Percentiles rank a stretch among this genome's conserved stretches.
Evolutionary conservation across 1,140 invertebrate genomes (phyloP).

Genomic region (Hyphantria cunea): DNA sequence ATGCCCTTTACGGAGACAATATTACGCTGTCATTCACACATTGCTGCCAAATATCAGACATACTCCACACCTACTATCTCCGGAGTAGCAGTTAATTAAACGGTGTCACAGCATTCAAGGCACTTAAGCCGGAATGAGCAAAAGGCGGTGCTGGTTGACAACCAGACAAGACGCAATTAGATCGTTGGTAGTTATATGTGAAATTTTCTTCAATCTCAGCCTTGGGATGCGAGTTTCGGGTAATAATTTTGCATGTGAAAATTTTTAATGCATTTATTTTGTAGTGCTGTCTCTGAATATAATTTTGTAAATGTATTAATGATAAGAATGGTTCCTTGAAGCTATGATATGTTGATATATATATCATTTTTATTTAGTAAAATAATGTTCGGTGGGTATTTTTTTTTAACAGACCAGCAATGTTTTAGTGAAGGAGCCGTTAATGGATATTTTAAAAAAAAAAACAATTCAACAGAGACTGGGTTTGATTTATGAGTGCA

Average conservation of each 20-base stretch:
- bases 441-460: too few species aligned
- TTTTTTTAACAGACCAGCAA: too few species aligned
- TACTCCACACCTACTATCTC: slow-evolving; percentile 8
- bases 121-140: slow-evolving; percentile 25
- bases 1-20: background rate
- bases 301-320: too few species aligned
- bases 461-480: too few species aligned
- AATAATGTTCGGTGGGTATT: too few species aligned
- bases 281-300: too few species aligned
- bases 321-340: too few species aligned
- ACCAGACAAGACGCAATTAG: slow-evolving; percentile 25
- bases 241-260: background rate
- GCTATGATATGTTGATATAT: too few species aligned
- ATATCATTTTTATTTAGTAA: too few species aligned
- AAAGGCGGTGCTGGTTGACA: slow-evolving; percentile 21
- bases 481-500: too few species aligned
- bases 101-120: slow-evolving; percentile 19
- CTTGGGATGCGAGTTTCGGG: slow-evolving; percentile 8
- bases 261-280: too few species aligned
- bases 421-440: too few species aligned
- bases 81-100: slow-evolving; percentile 23
- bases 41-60: slow-evolving; percentile 3
- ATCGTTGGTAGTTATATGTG: slow-evolving; percentile 23
- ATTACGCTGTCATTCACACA: slow-evolving; percentile 11
- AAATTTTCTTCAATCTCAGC: slow-evolving; percentile 16